Evolutionary conservation across 2,888 invertebrate genomes (phyloP).

Genomic region (Eremobia ochroleuca): DNA sequence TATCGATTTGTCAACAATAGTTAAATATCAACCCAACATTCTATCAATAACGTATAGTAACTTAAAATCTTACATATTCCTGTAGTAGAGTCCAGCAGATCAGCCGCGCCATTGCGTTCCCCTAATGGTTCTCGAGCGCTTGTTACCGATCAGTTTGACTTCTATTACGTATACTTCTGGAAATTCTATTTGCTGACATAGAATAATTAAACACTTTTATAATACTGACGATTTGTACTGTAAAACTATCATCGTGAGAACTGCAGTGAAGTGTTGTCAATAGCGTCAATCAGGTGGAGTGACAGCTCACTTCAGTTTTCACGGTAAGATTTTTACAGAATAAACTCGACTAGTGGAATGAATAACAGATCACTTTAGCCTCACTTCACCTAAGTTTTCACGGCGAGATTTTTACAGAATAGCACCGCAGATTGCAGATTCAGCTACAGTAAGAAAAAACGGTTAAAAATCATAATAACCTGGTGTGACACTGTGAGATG

Average conservation of each 20-base stretch:
- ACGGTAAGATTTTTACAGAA: neutral
- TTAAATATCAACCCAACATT: neutral
- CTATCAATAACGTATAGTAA: neutral
- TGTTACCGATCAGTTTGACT: slow-evolving; percentile 26
- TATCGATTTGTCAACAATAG: neutral
- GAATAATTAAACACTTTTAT: neutral
- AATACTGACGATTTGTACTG: neutral
- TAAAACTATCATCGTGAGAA: neutral
- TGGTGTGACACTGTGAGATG: neutral
- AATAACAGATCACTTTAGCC: too few species aligned
- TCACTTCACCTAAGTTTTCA: too few species aligned
- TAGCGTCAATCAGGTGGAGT: neutral
- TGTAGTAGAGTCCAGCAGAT: slow-evolving; percentile 4
- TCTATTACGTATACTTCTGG: slow-evolving; percentile 17
- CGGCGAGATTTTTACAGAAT: too few species aligned
- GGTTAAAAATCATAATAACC: neutral
- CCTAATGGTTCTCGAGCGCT: slow-evolving; percentile 32
- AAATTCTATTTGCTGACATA: neutral
- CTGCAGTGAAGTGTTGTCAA: neutral
- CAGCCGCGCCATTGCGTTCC: slow-evolving; percentile 41
- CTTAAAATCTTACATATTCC: slow-evolving; percentile 16
- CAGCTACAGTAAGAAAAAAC: neutral
- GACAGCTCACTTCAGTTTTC: neutral
- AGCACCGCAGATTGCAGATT: neutral
- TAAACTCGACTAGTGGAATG: neutral